phyloP scores from a whole-genome alignment of 2,797 vertebrate species.

The Pseudotriccus pelzelni region DNA sequence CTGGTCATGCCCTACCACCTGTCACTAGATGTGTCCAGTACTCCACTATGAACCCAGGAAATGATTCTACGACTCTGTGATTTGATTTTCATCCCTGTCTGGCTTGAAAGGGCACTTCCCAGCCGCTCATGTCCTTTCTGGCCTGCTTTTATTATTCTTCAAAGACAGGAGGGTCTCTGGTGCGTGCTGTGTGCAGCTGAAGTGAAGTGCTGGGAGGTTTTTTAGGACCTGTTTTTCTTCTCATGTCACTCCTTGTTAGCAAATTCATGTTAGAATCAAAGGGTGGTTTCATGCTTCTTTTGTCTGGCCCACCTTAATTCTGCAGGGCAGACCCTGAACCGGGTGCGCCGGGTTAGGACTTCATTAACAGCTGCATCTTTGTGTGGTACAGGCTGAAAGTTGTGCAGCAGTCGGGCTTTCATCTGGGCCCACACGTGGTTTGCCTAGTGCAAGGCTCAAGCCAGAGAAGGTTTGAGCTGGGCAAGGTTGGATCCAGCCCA shows the following conservation, averaged over 20 bases:
- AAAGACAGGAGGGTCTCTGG: background rate
- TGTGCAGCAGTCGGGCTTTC: background rate
- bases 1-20: background rate
- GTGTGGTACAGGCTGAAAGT: background rate
- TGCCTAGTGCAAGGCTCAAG: background rate
- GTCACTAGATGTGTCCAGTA: background rate
- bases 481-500: background rate
- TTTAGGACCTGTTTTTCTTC: background rate
- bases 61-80: background rate
- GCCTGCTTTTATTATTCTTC: background rate
- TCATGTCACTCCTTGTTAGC: background rate
- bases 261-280: background rate
- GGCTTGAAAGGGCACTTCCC: background rate
- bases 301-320: background rate
- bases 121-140: background rate
- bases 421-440: background rate
- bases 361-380: background rate
- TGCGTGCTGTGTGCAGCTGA: background rate
- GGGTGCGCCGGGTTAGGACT: background rate
- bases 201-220: background rate
- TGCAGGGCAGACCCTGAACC: background rate
- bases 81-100: background rate
- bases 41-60: background rate
- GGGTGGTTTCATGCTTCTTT: background rate
- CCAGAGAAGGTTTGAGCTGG: background rate